Evolutionary conservation across 2,888 invertebrate species (phyloP).

Genomic region (Nephrotoma appendiculata): DNA sequence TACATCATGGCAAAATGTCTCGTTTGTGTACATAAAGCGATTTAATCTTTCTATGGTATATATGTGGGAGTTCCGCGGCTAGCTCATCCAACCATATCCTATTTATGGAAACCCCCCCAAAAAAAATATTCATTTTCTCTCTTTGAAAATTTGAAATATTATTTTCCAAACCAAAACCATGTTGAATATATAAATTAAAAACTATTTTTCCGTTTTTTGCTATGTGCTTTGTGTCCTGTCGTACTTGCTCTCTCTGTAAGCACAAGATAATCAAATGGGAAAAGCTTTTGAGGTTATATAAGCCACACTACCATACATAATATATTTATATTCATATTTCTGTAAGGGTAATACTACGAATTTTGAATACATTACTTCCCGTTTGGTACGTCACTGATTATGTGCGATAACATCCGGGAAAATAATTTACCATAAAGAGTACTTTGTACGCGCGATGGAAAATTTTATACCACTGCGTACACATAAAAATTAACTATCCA

Average conservation of each 20-base stretch:
- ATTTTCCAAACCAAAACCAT: neutral
- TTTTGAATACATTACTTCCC: neutral
- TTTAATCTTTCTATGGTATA: neutral
- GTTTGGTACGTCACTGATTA: neutral
- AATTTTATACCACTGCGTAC: neutral
- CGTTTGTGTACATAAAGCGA: neutral
- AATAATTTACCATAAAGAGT: neutral
- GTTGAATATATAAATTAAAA: neutral
- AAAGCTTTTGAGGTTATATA: neutral
- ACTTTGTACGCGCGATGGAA: neutral
- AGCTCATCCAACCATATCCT: neutral
- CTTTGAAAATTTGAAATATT: neutral
- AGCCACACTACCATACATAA: neutral
- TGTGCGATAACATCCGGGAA: neutral
- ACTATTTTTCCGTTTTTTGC: neutral
- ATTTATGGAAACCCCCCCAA: neutral
- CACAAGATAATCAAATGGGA: neutral
- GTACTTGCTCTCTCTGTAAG: neutral
- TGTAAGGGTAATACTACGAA: neutral
- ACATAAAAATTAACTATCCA: neutral
- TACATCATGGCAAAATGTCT: neutral
- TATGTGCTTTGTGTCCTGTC: neutral
- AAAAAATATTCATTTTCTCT: neutral
- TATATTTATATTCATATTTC: neutral
- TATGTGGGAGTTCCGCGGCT: neutral